Evolutionary conservation across 2,797 vertebrate genomes (phyloP).

Genomic region (Poeciliopsis paucimaculata): DNA sequence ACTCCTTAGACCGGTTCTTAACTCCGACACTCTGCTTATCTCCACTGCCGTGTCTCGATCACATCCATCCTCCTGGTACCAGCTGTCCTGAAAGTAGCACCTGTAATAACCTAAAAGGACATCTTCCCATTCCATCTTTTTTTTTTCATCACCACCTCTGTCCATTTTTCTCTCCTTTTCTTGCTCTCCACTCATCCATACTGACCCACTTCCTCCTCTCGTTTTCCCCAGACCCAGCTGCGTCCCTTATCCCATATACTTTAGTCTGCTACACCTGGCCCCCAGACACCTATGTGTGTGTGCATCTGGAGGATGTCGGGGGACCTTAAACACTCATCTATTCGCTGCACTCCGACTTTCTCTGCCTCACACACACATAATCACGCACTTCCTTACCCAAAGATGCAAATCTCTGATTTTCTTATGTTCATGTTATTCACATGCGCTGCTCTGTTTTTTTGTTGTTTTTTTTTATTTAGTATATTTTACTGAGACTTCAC

Average conservation of each 20-base stretch:
- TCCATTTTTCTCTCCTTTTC: constrained; percentile 63
- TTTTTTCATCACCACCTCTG: constrained; percentile 45
- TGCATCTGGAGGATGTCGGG: constrained; percentile 29
- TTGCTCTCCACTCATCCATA: constrained; percentile 72
- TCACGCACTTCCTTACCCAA: not conserved
- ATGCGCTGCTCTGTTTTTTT: not conserved
- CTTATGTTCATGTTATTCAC: not conserved
- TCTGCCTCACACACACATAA: constrained; percentile 27
- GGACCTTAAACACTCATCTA: constrained; percentile 55
- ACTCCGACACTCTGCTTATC: constrained; percentile 34
- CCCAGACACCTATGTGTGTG: constrained; percentile 46
- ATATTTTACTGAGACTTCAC: not conserved
- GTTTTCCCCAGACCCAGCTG: constrained; percentile 76
- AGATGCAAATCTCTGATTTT: constrained; percentile 9
- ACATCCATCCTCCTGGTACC: constrained; percentile 42
- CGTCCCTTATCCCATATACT: constrained; percentile 70
- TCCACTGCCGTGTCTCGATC: constrained; percentile 30
- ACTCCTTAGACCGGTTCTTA: constrained; percentile 34
- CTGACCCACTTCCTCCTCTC: constrained; percentile 78
- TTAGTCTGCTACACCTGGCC: constrained; percentile 73
- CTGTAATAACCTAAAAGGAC: constrained; percentile 76
- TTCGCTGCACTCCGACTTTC: constrained; percentile 44
- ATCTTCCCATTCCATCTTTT: constrained; percentile 60
- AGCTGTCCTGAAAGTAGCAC: constrained; percentile 68
- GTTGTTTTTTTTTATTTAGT: not conserved